Evolutionary conservation across 2,888 invertebrate species (phyloP).

Genomic region (Cataglyphis rosenhaueri): DNA sequence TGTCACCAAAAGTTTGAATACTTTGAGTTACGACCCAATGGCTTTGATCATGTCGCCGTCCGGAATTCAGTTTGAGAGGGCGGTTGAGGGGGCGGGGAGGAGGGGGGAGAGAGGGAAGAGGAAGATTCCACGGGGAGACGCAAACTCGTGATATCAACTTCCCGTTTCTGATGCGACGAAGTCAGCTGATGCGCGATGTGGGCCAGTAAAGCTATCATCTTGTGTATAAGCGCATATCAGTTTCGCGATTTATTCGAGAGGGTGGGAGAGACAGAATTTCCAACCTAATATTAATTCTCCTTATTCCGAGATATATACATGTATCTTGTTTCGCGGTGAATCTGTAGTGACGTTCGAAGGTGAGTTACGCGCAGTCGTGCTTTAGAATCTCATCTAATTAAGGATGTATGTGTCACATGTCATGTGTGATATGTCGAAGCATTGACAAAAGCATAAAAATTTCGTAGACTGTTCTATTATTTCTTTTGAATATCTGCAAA

Average conservation of each 20-base stretch:
- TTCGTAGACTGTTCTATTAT: no score
- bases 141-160: slow-evolving; percentile 49
- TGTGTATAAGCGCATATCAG: neutral
- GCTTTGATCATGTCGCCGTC: slow-evolving; percentile 45
- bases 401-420: no score
- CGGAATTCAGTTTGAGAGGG: slow-evolving; percentile 13
- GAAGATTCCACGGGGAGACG: slow-evolving; percentile 36
- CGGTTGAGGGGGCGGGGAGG: neutral
- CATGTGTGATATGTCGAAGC: no score
- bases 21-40: slow-evolving; percentile 8
- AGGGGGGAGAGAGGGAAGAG: neutral
- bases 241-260: slow-evolving; percentile 29
- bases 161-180: slow-evolving; percentile 14
- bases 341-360: neutral
- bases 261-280: neutral
- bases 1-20: slow-evolving; percentile 30
- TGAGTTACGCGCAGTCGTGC: neutral
- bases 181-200: neutral
- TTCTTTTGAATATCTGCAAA: no score
- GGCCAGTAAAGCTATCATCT: slow-evolving; percentile 9
- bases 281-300: neutral
- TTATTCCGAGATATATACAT: neutral
- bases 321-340: neutral
- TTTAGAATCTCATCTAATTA: slow-evolving; percentile 46
- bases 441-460: no score